A percentile compares a stretch with the other conserved stretches of the same genome.
phyloP scores from a whole-genome alignment of 1,140 invertebrate genomes.

The Zaprionus ornatus region DNA sequence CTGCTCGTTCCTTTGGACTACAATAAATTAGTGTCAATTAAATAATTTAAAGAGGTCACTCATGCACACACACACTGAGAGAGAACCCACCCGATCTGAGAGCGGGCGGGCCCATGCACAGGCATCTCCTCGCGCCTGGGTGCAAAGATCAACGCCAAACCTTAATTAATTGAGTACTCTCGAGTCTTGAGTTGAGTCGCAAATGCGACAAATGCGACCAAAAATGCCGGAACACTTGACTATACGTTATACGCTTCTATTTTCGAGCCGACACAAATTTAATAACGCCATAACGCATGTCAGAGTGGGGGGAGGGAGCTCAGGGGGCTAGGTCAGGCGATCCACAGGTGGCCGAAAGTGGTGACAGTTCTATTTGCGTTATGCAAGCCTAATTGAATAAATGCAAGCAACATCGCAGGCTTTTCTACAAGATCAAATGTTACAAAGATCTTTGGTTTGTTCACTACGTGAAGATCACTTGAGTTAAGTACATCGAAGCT shows the following conservation, averaged over 20 bases:
- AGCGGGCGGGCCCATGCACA: not conserved
- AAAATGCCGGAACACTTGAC: slow-evolving; percentile 27
- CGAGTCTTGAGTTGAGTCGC: slow-evolving; percentile 5
- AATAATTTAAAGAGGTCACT: slow-evolving; percentile 83
- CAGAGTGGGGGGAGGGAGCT: not conserved
- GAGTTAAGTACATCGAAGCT: not conserved
- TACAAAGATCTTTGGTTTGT: not conserved
- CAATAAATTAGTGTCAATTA: slow-evolving; percentile 84
- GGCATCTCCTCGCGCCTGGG: slow-evolving; percentile 51
- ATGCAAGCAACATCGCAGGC: not conserved
- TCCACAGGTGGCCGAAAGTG: not conserved
- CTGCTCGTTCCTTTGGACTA: slow-evolving; percentile 48
- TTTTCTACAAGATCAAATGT: not conserved
- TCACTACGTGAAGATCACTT: not conserved
- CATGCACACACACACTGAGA: slow-evolving; percentile 12
- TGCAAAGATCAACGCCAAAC: slow-evolving; percentile 78
- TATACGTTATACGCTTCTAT: slow-evolving; percentile 6
- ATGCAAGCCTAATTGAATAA: not conserved
- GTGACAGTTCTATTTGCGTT: not conserved
- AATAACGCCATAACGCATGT: not conserved
- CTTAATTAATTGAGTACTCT: slow-evolving; percentile 78
- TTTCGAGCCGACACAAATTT: slow-evolving; percentile 30
- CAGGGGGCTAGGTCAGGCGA: not conserved
- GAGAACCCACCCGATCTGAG: not conserved
- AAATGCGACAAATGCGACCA: not conserved